These are phyloP conservation scores for Malacoctenus gilli DNA, from an alignment of 2,797 vertebrate genomes.

Conservation along the genomic window DNA sequence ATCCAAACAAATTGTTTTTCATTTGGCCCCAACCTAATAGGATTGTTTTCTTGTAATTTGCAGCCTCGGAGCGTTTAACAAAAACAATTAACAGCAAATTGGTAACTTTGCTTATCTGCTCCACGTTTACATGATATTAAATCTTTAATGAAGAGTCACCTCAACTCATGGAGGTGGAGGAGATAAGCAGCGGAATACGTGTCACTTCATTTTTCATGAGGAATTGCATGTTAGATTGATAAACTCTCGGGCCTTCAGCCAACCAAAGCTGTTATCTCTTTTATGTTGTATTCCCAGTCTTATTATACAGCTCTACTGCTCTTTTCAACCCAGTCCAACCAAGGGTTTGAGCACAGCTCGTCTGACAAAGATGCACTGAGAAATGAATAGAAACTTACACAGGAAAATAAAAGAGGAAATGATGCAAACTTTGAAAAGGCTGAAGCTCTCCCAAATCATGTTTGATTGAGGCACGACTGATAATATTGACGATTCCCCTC, in stretches of 20 bases:
- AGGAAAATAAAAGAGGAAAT: too few species aligned
- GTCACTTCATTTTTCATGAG: conserved; percentile 24
- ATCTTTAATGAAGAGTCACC: conserved; percentile 48
- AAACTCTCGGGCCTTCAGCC: conserved; percentile 8
- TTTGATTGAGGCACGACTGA: too few species aligned
- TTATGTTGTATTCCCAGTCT: neutral
- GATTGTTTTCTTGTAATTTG: conserved; percentile 69
- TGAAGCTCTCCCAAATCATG: too few species aligned
- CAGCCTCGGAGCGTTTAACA: conserved; percentile 61
- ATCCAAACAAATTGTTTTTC: conserved; percentile 76
- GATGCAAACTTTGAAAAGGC: too few species aligned
- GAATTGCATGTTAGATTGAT: conserved; percentile 34
- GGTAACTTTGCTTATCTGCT: conserved; percentile 50
- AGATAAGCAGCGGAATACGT: conserved; percentile 1
- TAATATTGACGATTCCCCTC: too few species aligned
- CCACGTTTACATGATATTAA: conserved; percentile 31
- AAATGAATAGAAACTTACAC: too few species aligned
- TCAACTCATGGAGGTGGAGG: conserved; percentile 17
- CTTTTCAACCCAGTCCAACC: too few species aligned
- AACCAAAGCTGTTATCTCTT: neutral
- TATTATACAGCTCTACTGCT: too few species aligned
- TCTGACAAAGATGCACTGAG: too few species aligned
- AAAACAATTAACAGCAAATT: conserved; percentile 69
- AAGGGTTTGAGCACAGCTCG: too few species aligned
- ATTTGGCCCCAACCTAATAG: conserved; percentile 62